A percentile compares a stretch with the other conserved stretches of the same genome.
Conservation (phyloP, 2,797 vertebrate genomes). For the Antrozous pallidus region DNA sequence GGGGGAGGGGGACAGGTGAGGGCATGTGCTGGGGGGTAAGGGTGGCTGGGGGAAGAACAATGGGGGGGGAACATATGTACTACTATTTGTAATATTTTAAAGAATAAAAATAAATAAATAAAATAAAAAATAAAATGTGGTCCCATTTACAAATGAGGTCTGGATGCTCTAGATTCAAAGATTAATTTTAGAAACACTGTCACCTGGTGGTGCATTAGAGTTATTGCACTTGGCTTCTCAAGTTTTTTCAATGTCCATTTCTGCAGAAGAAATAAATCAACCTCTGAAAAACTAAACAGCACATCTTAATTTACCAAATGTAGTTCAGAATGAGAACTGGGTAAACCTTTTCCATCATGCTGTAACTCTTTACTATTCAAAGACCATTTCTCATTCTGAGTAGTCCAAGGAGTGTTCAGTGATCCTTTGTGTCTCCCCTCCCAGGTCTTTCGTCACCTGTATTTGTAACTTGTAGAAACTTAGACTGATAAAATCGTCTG, state of each 20-base stretch:
- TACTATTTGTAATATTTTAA: no score
- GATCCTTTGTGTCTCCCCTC: neutral
- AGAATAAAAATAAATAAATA: no score
- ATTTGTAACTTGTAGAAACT: neutral
- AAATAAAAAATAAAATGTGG: no score
- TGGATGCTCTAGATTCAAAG: neutral
- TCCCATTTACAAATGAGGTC: neutral
- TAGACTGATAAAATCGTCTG: neutral
- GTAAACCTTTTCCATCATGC: neutral
- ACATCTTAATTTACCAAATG: neutral
- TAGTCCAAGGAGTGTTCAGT: neutral
- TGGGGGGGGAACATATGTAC: no score
- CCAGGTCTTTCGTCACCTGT: neutral
- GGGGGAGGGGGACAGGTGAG: no score
- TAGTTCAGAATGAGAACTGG: neutral
- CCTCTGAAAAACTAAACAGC: constrained; percentile 19
- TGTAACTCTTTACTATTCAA: neutral
- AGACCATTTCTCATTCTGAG: neutral
- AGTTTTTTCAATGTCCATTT: neutral
- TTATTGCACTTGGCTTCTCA: constrained; percentile 61
- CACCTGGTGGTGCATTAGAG: constrained; percentile 61
- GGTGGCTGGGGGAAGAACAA: no score
- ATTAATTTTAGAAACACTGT: constrained; percentile 75
- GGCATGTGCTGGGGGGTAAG: no score
- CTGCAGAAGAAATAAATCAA: neutral